Conservation (phyloP, 2,797 vertebrate species). For the Chloroceryle amazona region DNA sequence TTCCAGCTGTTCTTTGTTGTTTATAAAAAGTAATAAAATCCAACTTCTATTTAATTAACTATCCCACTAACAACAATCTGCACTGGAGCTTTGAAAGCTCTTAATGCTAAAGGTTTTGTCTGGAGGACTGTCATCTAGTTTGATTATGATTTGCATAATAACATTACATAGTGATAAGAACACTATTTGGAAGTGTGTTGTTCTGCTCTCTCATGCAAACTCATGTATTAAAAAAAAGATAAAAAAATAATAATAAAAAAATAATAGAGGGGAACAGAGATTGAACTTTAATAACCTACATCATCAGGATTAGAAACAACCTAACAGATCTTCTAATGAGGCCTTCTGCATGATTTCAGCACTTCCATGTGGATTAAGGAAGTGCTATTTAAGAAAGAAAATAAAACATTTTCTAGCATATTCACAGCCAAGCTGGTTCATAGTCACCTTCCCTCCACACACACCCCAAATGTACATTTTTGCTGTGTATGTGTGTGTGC, state of each 20-base stretch:
- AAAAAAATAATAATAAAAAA: not conserved
- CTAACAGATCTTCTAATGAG: not conserved
- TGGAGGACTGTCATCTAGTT: not conserved
- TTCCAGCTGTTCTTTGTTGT: not conserved
- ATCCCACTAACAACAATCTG: not conserved
- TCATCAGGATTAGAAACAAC: not conserved
- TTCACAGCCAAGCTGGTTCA: not conserved
- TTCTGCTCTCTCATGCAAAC: not conserved
- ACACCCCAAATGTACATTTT: not conserved
- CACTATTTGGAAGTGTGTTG: not conserved
- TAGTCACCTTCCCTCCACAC: not conserved
- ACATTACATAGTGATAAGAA: not conserved
- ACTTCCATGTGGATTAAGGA: not conserved
- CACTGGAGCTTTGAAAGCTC: not conserved
- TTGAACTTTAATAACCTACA: not conserved
- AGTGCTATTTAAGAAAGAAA: not conserved
- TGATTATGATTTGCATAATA: conserved; percentile 40
- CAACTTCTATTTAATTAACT: conserved; percentile 36
- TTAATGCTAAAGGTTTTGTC: not conserved
- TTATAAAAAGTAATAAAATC: conserved; percentile 3
- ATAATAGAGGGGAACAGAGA: not conserved
- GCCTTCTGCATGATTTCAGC: not conserved
- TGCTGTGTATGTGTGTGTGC: not conserved
- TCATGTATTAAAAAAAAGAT: not conserved
- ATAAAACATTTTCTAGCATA: not conserved